Base-by-base conservation (phyloP, 2,797 vertebrate genomes). In the Poeciliopsis infans region DNA sequence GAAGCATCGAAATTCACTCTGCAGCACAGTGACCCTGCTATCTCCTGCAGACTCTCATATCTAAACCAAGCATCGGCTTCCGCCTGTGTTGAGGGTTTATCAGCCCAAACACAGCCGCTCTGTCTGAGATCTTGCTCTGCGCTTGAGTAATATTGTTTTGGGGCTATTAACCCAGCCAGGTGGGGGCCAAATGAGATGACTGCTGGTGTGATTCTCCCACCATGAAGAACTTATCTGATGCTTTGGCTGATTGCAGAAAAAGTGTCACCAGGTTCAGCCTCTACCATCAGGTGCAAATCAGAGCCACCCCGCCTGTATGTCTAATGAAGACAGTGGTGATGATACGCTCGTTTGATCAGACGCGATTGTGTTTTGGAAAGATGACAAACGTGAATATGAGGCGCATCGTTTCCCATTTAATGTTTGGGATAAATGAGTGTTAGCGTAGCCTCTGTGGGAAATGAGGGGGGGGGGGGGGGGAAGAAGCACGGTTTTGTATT, bases 311-410 rank as follows among this genome's bases (percentile, higher is more conserved):
- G 83, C 75, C 8, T 83, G 81, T 85, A 39, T 77, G 36, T 55
- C 18, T 79, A 83, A 86, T 77, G 80, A 82, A 87, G 88, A 91
- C 79, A 74, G 68, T 79, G 33, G 77, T 68, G 85, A 90, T 88
- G 71, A 93, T 79, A 86, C 64, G 89, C 90, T 90, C 87, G 84
- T 47, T 88, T 88, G 88, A 88, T 88, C 81, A 85, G 86, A 87
- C 82, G 70, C 68, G 77, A 83, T 79, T 47, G 41, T 49, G 77
- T 61, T 39, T 70, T 0, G 23, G 16, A 83, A 83, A 81, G 18
- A 83, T 76, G 61, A 15, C 57, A 18, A 74, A 80, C 66, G 77
- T 83, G 76, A 83, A 82, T 39, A 86, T 75, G 55, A 86, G 80
- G 31, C 51, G 72, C 61, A 46, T 81, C n/a, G 57, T 88, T 79